Base-by-base conservation (phyloP, 2,113 vertebrate species). In the Canis aureus region DNA sequence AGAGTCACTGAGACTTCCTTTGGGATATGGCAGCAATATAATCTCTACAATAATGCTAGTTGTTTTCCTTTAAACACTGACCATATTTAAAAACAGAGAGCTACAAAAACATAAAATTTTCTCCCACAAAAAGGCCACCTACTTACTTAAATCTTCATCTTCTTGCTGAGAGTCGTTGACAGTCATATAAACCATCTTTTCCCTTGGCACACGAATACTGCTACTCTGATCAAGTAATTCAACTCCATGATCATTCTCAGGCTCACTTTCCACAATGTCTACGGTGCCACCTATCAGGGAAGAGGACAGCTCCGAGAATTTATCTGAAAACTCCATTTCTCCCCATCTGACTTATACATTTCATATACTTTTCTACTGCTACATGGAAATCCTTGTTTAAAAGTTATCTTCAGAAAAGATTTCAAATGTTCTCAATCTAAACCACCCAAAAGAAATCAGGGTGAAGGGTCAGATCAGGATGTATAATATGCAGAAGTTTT, bases 111-210 rank as follows among this genome's bases (percentile, higher is more conserved):
- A 86, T 90, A 87, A 96, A 98, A 97, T 97, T 91, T 97, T 97
- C 93, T 93, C 98, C 98, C 98, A 98, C 96, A 98, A 89, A 98
- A 99, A 98, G 97, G 97, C 98, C 98, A 99, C 97, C 98, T 97
- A 98, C 99, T 99, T 98, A 99, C 99, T 99, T 93, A 99, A 98
- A 97, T 99, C 99, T 98, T 99, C 99, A 91, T 99, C 99, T 98
- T 99, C 99, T 93, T 99, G 99, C 96, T 99, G 99, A 97, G 99
- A 99, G 97, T 99, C 99, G 87, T 99, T 99, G 38, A 99, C 99
- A 94, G 99, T 99, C 99, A 99, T 99, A 98, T 99, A 99, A 97
- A 99, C 99, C 99, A 99, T 99, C 98, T 99, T 99, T 98, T 99
- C 99, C 98, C 99, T 98, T 94, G 99, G 99, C 80, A 99, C 99